Conservation (phyloP, 2,113 vertebrate species). For the Equus przewalskii region DNA sequence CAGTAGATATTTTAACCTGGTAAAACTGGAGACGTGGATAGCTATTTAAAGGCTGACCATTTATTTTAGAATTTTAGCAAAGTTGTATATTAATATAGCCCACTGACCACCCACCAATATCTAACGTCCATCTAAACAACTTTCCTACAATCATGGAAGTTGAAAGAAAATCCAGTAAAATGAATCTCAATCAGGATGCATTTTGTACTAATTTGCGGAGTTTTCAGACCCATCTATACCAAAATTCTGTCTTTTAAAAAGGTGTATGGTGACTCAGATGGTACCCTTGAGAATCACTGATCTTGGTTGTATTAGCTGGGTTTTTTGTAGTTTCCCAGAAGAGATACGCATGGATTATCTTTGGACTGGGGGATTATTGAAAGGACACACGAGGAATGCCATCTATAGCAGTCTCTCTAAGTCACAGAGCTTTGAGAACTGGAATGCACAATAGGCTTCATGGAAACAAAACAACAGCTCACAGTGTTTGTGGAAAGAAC, state of each 20-base stretch:
- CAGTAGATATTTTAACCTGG: slow-evolving; percentile 8
- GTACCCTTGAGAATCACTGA: not conserved
- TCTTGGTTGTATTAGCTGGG: not conserved
- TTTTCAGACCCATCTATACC: not conserved
- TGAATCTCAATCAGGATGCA: not conserved
- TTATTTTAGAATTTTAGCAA: not conserved
- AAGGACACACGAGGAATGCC: not conserved
- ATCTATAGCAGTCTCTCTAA: not conserved
- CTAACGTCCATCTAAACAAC: not conserved
- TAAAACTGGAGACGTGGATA: not conserved
- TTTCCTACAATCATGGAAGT: not conserved
- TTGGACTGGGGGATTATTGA: not conserved
- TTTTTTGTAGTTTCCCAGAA: not conserved
- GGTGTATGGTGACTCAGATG: not conserved
- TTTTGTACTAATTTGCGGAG: not conserved
- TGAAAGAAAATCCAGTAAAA: not conserved
- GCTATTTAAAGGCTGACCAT: not conserved
- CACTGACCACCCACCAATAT: not conserved
- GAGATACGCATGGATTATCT: not conserved
- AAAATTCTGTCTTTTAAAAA: slow-evolving; percentile 43
- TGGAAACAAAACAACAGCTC: not conserved
- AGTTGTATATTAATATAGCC: not conserved
- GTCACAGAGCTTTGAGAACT: not conserved
- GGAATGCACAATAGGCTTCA: not conserved
- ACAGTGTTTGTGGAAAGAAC: not conserved